These are phyloP conservation scores for Seira musarum DNA, from an alignment of 2,888 invertebrate genomes.

Conservation along the genomic window DNA sequence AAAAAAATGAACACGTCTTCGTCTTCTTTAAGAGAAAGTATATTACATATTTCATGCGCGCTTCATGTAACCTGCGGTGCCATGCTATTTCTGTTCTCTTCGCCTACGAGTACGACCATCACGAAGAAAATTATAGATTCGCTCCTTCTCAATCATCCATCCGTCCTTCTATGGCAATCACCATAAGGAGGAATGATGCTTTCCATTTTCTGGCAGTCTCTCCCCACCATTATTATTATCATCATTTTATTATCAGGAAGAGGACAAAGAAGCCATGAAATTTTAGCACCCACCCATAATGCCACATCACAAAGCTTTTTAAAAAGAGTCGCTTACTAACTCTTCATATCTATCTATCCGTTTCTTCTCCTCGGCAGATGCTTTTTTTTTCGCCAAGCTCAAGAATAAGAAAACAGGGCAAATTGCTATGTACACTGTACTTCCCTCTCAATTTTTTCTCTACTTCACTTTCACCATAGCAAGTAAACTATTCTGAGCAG, in stretches of 20 bases:
- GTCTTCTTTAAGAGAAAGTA: no score
- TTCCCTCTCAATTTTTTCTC: conserved; percentile 20
- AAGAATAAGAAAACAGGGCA: conserved; percentile 1
- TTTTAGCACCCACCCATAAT: conserved; percentile 33
- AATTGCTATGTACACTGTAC: background rate
- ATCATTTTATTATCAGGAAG: background rate
- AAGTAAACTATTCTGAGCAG: no score
- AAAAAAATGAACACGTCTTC: no score
- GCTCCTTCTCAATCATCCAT: background rate
- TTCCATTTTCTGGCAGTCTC: background rate
- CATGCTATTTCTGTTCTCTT: background rate
- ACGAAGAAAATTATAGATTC: background rate
- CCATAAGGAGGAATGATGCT: background rate
- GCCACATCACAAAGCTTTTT: conserved; percentile 5
- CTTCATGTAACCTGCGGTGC: background rate
- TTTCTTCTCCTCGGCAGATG: background rate
- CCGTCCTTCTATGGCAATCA: background rate
- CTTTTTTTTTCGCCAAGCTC: background rate
- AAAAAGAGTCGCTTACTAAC: conserved; percentile 15
- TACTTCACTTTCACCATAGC: conserved; percentile 19
- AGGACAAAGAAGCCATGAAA: conserved; percentile 27
- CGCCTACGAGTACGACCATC: no score
- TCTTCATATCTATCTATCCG: background rate
- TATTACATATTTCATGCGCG: no score
- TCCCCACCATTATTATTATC: background rate